Conservation (phyloP, 2,888 invertebrate genomes). For the Ophion slaviceki region DNA sequence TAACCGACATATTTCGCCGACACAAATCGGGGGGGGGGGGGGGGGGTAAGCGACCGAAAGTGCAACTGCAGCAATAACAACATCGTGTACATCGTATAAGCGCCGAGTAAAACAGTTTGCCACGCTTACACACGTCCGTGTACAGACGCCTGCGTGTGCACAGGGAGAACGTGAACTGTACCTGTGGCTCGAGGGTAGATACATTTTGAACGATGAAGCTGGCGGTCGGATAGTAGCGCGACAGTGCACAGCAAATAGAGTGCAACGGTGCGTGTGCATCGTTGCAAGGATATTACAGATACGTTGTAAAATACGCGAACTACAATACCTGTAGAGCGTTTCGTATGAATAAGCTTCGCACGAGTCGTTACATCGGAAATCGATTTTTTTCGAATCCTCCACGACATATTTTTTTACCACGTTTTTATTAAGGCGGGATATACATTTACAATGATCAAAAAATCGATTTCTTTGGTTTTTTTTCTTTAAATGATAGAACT, state of each 20-base stretch:
- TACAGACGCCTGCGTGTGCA: not conserved
- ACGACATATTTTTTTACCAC: not conserved
- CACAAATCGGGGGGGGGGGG: too few relatives aligned
- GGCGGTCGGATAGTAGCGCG: slow-evolving; percentile 22
- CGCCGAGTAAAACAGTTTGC: slow-evolving; percentile 20
- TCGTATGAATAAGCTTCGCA: slow-evolving; percentile 2
- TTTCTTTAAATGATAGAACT: too few relatives aligned
- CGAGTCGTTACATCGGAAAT: not conserved
- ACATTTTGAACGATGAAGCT: slow-evolving; percentile 14
- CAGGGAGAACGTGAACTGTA: slow-evolving; percentile 12
- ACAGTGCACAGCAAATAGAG: slow-evolving; percentile 19
- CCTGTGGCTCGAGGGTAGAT: slow-evolving; percentile 24
- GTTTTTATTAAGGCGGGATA: too few relatives aligned
- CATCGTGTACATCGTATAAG: slow-evolving; percentile 27
- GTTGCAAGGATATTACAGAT: slow-evolving; percentile 30
- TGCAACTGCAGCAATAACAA: slow-evolving; percentile 38
- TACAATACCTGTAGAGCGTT: slow-evolving; percentile 54
- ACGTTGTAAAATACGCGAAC: slow-evolving; percentile 45
- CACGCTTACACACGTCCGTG: not conserved
- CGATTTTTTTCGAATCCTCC: not conserved
- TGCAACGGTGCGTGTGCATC: slow-evolving; percentile 17
- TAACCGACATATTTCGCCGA: too few relatives aligned
- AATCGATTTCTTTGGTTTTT: too few relatives aligned
- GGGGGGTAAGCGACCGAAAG: slow-evolving; percentile 19
- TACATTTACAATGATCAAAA: too few relatives aligned